Base-by-base conservation (phyloP, 1,140 invertebrate species). In the Microplitis demolitor region DNA sequence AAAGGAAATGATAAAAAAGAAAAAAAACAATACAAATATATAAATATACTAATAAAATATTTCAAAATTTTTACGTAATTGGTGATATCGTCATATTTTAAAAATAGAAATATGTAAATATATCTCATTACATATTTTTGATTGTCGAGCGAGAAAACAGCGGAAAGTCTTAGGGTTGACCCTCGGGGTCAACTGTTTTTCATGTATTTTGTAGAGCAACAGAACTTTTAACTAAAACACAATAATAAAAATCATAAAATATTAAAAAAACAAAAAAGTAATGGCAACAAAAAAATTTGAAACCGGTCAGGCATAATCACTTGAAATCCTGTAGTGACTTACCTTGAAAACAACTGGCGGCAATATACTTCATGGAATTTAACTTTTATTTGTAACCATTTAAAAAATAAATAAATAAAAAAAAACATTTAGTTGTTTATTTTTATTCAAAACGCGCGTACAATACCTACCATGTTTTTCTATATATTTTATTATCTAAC, bases 251-350 rank as follows among this genome's bases (percentile, higher is more conserved):
- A 66, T 33, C 13, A 66, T 24, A 37, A 51, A 51, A 45, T 14
- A 11, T 1, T 24, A 24, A 24, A 24, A 24, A 45, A 53, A 34
- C 34, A 33, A 66, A 34, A 56, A 39, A 66, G 37, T 53, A n/a
- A 16, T 45, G 51, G 54, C 56, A 33, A 64, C 54, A 64, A 76
- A 62, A 62, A 60, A 66, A 56, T 71, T 60, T 33, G 61, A 75
- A 83, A 83, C 80, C 79, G 78, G 82, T 83, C 67, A 71, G 45
- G 64, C 24, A 63, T 72, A 72, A 68, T 78, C 58, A 72, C 53
- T 58, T 66, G 53, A 77, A 60, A 73, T 54, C 39, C 54, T 70
- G 71, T 58, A 78, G 71, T 73, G 37, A 78, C 78, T 75, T 62
- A 51, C 78, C 79, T 80, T 80, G 78, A 77, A 24, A 74, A 58